Evolutionary conservation across 92 coral and sea anemone species (phyloP).

Genomic region (Ricordea florida): DNA sequence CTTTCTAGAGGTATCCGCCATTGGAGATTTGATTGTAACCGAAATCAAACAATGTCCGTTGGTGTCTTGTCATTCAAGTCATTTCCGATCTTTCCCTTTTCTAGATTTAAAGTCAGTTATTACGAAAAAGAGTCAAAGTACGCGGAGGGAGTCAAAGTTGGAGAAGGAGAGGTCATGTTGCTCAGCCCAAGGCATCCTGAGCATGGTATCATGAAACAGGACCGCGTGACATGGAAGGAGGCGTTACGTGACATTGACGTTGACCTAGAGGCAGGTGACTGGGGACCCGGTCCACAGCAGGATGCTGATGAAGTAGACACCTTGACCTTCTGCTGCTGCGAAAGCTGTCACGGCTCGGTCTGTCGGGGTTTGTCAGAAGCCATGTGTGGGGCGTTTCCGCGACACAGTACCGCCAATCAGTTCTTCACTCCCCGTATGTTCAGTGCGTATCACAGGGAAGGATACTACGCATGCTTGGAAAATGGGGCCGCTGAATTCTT

Average conservation of each 20-base stretch:
- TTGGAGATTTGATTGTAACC: neutral
- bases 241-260: constrained; percentile 44
- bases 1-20: too few relatives aligned
- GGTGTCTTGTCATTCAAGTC: neutral
- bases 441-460: constrained; percentile 64
- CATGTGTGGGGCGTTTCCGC: constrained; percentile 61
- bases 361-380: constrained; percentile 21
- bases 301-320: constrained; percentile 42
- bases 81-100: too few relatives aligned
- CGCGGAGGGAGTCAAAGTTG: constrained; percentile 26
- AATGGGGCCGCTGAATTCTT: constrained; percentile 59
- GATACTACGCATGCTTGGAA: constrained; percentile 62
- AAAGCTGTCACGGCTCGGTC: constrained; percentile 44
- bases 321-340: constrained; percentile 66
- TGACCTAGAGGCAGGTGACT: constrained; percentile 41
- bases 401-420: constrained; percentile 63
- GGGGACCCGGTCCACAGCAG: constrained; percentile 66
- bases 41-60: neutral
- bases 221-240: constrained; percentile 36
- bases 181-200: constrained; percentile 47
- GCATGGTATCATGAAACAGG: neutral
- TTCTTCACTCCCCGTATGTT: constrained; percentile 68
- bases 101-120: constrained; percentile 49
- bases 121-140: constrained; percentile 7
- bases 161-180: constrained; percentile 60